Evolutionary conservation across 2,113 vertebrate genomes (phyloP).

Genomic region (Amphiprion percula): DNA sequence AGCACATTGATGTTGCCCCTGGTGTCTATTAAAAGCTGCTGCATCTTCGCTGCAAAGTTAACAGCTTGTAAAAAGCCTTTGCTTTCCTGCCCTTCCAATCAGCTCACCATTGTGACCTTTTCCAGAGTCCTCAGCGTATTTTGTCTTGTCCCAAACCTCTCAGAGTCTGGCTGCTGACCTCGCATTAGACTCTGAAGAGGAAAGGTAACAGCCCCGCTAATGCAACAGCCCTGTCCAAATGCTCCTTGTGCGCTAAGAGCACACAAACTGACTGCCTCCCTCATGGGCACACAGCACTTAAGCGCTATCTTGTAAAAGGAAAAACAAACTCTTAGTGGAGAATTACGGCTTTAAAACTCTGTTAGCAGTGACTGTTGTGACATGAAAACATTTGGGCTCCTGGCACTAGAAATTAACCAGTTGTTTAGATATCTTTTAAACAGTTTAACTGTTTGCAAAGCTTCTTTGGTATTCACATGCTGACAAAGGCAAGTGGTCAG

Average conservation of each 20-base stretch:
- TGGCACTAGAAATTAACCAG: neutral
- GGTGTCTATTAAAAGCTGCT: slow-evolving; percentile 33
- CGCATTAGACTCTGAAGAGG: slow-evolving; percentile 24
- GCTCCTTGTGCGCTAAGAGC: slow-evolving; percentile 52
- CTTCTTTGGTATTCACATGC: neutral
- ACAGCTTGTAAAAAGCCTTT: slow-evolving; percentile 7
- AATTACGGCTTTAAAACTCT: slow-evolving; percentile 11
- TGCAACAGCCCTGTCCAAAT: slow-evolving; percentile 67
- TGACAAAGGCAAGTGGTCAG: neutral
- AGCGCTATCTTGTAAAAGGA: slow-evolving; percentile 48
- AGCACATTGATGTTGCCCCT: neutral
- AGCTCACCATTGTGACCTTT: slow-evolving; percentile 45
- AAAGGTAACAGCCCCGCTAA: slow-evolving; percentile 58
- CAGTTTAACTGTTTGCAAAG: neutral
- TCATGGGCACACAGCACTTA: slow-evolving; percentile 60
- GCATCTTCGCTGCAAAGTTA: slow-evolving; percentile 22
- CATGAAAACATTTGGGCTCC: neutral
- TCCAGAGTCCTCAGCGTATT: slow-evolving; percentile 10
- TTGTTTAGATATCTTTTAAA: slow-evolving; percentile 13
- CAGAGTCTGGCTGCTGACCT: slow-evolving; percentile 43
- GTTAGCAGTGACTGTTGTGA: slow-evolving; percentile 10
- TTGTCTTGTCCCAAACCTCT: slow-evolving; percentile 32
- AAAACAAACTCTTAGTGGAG: neutral
- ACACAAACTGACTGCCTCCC: slow-evolving; percentile 36
- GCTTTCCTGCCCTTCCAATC: slow-evolving; percentile 12